Evolutionary conservation across 1,140 invertebrate species (phyloP).

Genomic region (Trichonephila clavipes): DNA sequence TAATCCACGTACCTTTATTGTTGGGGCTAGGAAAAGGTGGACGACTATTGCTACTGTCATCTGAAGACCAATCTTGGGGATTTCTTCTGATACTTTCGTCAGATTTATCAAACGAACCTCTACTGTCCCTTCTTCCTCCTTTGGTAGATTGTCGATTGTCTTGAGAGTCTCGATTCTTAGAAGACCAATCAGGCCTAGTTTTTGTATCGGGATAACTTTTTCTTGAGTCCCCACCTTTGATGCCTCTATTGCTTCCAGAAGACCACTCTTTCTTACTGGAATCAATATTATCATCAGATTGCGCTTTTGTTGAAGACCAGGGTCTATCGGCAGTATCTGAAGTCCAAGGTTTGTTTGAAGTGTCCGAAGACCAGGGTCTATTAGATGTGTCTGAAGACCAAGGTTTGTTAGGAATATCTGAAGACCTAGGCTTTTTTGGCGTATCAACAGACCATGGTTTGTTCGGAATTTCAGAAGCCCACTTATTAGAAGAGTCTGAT

Average conservation of each 20-base stretch:
- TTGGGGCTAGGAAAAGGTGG: background rate
- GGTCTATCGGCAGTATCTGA: background rate
- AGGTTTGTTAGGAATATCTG: background rate
- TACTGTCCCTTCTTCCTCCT: background rate
- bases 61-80: background rate
- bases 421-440: background rate
- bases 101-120: background rate
- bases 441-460: too few species aligned
- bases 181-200: slow-evolving; percentile 35
- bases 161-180: background rate
- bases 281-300: background rate
- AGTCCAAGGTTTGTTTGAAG: background rate
- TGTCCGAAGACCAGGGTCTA: background rate
- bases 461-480: too few species aligned
- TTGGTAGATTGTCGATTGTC: background rate
- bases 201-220: background rate
- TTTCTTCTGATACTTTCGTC: background rate
- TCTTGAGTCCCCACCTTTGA: background rate
- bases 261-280: background rate
- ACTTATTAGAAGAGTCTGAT: too few species aligned
- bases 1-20: too few species aligned
- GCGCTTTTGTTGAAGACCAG: background rate
- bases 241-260: background rate
- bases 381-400: background rate
- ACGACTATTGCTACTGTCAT: background rate